Evolutionary conservation across 2,888 invertebrate species (phyloP), one percentile per base, ranked within the genome.

Genomic region (Alviniconcha strummeri): DNA sequence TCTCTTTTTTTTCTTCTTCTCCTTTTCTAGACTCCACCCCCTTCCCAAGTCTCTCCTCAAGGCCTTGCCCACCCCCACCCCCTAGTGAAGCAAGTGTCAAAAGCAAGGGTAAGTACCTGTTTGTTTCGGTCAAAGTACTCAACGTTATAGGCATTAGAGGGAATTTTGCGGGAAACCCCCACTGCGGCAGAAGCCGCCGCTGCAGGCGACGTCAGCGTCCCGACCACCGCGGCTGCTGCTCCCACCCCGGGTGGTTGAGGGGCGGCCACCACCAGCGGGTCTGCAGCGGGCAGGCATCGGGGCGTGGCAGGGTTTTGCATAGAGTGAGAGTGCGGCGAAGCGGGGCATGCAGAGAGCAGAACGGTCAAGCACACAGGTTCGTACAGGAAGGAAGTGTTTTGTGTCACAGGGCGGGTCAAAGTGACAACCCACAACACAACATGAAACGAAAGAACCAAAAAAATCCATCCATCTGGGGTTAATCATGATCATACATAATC

Each of bases 61-160:
- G 8, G 9, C 60, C 60, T 60, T 60, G 2, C 60, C 2, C 60
- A n/a, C 60, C 8, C 60, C 13, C 60, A 60, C 9, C 60, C 60
- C 13, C 8, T 11, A 60, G 60, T 8, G 8, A 60, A 13, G 60
- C 8, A 60, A 60, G 60, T 11, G 60, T 13, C 36, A 36, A 74
- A 77, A 77, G 9, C 52, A 82, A 57, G 55, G 36, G 36, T n/a
- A 79, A 83, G 90, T 97, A 97, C 97, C 97, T 97, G 97, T 96
- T 97, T 97, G 96, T 97, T 96, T 95, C 97, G 96, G 96, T 97
- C 97, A 95, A 97, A 97, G 96, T 97, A 97, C 96, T 96, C 96
- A 95, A 97, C 97, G 96, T 96, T 97, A 95, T 96, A 96, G 96
- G 97, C 97, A 95, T 97, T 97, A 98, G 98, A 98, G 97, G 98